Conservation (phyloP, 2,888 invertebrate species). For the Phoronis australis region DNA sequence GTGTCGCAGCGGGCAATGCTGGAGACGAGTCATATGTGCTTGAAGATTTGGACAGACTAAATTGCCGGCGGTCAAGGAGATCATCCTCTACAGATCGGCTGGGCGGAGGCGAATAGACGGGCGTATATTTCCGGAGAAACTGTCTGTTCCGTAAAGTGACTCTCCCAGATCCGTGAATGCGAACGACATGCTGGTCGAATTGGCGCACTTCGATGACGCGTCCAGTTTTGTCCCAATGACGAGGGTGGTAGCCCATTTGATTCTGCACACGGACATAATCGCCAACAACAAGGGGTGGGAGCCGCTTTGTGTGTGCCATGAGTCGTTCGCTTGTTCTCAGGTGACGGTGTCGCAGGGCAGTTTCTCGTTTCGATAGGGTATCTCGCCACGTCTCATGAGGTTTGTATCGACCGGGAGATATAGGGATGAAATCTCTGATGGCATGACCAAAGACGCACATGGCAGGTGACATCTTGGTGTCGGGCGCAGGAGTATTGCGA, state of each 20-base stretch:
- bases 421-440: conserved; percentile 20
- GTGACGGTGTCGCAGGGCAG: conserved; percentile 21
- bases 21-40: too few species aligned
- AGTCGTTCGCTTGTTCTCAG: conserved; percentile 15
- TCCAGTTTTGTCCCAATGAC: conserved; percentile 27
- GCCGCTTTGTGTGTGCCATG: conserved; percentile 17
- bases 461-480: conserved; percentile 22
- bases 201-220: conserved; percentile 21
- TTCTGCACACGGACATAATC: conserved; percentile 21
- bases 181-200: conserved; percentile 17
- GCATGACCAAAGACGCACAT: conserved; percentile 21
- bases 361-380: conserved; percentile 15
- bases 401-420: conserved; percentile 15
- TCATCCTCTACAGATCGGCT: too few species aligned
- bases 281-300: conserved; percentile 16
- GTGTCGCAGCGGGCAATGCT: too few species aligned
- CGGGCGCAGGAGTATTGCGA: conserved; percentile 21
- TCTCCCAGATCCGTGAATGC: conserved; percentile 17
- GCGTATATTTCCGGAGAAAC: conserved; percentile 13
- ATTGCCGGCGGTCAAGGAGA: too few species aligned
- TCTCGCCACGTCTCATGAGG: conserved; percentile 16
- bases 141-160: conserved; percentile 20
- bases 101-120: too few species aligned
- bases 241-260: conserved; percentile 20
- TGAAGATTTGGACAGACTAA: too few species aligned